Evolutionary conservation across 1,140 invertebrate genomes (phyloP).

Genomic region (Pseudomyrmex pallidus): DNA sequence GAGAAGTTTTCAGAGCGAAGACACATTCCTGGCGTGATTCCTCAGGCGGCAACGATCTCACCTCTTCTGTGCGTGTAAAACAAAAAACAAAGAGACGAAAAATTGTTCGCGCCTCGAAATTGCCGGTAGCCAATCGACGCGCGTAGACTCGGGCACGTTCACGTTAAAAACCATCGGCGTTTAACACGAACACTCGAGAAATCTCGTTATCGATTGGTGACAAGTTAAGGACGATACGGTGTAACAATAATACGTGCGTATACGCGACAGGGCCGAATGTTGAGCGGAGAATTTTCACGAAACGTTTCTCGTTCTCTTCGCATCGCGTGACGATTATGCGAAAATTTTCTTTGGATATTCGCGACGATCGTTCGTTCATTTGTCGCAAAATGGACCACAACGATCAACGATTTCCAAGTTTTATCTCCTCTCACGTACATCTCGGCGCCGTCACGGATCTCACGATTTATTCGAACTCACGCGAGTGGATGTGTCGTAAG

Average conservation of each 20-base stretch:
- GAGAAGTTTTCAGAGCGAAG: slow-evolving; percentile 37
- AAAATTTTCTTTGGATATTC: not conserved
- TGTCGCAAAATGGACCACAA: not conserved
- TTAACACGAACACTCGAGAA: slow-evolving; percentile 51
- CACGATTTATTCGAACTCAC: slow-evolving; percentile 10
- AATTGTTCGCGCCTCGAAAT: slow-evolving; percentile 34
- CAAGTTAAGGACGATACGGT: too few species aligned
- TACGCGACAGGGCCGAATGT: not conserved
- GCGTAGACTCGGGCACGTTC: slow-evolving; percentile 61
- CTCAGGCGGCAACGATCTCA: slow-evolving; percentile 33
- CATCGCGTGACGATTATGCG: not conserved
- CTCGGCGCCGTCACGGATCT: not conserved
- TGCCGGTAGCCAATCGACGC: slow-evolving; percentile 14
- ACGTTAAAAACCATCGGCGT: slow-evolving; percentile 59
- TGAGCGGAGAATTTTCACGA: slow-evolving; percentile 23
- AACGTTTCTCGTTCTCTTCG: too few species aligned
- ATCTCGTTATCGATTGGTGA: slow-evolving; percentile 56
- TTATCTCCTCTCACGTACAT: not conserved
- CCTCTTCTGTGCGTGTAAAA: not conserved
- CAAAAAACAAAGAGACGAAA: not conserved
- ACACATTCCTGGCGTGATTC: slow-evolving; percentile 23
- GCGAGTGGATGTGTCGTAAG: slow-evolving; percentile 6
- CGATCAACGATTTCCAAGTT: not conserved
- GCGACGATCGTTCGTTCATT: not conserved
- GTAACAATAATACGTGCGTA: not conserved